These are phyloP conservation scores for Tachyglossus aculeatus DNA, from an alignment of 2,797 vertebrate genomes.

Conservation along the genomic window DNA sequence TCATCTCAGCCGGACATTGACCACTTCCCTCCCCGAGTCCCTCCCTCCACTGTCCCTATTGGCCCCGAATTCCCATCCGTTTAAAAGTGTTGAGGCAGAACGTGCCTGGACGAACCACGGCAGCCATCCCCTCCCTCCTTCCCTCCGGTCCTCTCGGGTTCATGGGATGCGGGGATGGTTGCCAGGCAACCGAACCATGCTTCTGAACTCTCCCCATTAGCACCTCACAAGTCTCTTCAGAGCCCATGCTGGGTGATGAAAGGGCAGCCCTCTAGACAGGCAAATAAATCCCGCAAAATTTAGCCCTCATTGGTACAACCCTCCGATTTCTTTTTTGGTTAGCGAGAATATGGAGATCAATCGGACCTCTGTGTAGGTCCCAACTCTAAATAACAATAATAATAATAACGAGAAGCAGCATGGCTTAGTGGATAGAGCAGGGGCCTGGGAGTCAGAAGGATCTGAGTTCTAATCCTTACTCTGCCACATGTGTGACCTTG, in stretches of 20 bases:
- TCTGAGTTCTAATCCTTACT: no score
- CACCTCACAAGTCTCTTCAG: conserved; percentile 23
- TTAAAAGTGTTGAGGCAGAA: not conserved
- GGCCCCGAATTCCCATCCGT: not conserved
- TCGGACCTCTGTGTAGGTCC: no score
- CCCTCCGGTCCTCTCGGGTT: conserved; percentile 11
- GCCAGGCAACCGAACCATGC: conserved; percentile 26
- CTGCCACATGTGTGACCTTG: no score
- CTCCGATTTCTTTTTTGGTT: conserved; percentile 50
- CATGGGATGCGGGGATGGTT: not conserved
- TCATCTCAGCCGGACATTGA: no score
- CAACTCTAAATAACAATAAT: no score
- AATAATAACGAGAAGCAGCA: no score
- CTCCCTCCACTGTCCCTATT: not conserved
- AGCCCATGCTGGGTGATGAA: conserved; percentile 20
- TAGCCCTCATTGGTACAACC: conserved; percentile 42
- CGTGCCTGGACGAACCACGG: not conserved
- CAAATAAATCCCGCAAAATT: conserved; percentile 48
- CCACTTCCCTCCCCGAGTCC: not conserved
- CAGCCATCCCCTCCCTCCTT: no score
- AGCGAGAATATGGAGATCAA: no score
- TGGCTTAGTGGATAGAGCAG: no score
- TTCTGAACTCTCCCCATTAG: conserved; percentile 4
- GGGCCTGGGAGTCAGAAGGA: no score
- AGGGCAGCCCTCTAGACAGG: conserved; percentile 13